Base-by-base conservation (phyloP, 53 echinoderm and acorn worm genomes). In the Pentamera pediparva region DNA sequence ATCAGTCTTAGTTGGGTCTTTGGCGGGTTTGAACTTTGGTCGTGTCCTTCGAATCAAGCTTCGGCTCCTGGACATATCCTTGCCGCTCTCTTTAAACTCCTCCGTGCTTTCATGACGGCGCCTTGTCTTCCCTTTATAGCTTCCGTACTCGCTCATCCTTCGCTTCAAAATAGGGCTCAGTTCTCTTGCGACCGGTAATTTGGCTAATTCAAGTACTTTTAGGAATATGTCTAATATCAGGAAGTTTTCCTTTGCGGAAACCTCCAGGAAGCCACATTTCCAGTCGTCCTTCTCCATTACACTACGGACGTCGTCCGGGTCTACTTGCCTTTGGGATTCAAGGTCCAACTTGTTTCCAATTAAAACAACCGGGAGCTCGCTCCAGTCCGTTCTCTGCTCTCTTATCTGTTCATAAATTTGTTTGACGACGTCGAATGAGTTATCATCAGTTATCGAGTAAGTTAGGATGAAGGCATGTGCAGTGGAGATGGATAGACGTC, bases 221-320 rank as follows among this genome's bases (percentile, higher is more conserved):
- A 91, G 98, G 59, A 98, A 98, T 38, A 91, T 98, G n/a, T 98
- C 91, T 53, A 98, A 82, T 43, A 98, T 86, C 9, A 82, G 79
- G 21, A 76, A 54, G 31, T 98, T 98, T 35, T 88, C 88, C 79
- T 86, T 91, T 6, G 98, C 98, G 2, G 91, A 98, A 15, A 87
- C 91, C 52, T 98, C 98, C 12, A 98, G 38, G 61, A 86, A 86
- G 24, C 81, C 85, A 71, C 98, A 91, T 67, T 85, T 76, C 98
- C 98, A 98, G 18, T 86, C 88, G 33, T 98, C 83, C 29, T 80
- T 75, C 24, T 86, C 83, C n/a, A 89, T 77, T 32, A 81, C 61
- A 40, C 85, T 89, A 5, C 85, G 62, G 33, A 92, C 91, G 19
- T 98, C 98, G 22, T 84, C 83, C 24, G 83, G 56, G 26, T 92